Conservation (phyloP, 2,888 invertebrate species). For the Drosophila multiciliata region DNA sequence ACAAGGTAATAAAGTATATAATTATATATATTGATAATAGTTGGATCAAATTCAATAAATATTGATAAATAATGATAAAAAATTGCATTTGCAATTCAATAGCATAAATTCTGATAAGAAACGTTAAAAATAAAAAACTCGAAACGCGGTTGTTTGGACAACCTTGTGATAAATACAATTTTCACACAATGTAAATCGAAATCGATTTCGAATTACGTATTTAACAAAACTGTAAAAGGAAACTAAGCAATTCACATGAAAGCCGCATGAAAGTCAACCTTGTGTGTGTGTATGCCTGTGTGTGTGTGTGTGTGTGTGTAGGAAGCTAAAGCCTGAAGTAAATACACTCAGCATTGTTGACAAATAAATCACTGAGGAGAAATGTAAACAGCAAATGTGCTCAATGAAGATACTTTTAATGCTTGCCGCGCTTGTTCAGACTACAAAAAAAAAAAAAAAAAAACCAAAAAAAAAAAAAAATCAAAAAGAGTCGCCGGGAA, state of each 20-base stretch:
- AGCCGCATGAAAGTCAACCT: slow-evolving; percentile 68
- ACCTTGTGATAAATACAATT: slow-evolving; percentile 53
- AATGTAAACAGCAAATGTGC: slow-evolving; percentile 59
- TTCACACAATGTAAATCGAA: slow-evolving; percentile 46
- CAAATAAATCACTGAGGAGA: slow-evolving; percentile 42
- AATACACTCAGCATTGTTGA: slow-evolving; percentile 28
- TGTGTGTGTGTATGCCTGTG: slow-evolving; percentile 26
- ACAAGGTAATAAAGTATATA: not conserved
- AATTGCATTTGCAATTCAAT: slow-evolving; percentile 24
- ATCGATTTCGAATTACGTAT: slow-evolving; percentile 64
- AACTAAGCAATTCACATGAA: slow-evolving; percentile 49
- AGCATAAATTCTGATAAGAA: slow-evolving; percentile 53
- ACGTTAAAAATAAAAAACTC: slow-evolving; percentile 39
- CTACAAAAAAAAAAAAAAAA: slow-evolving; percentile 7
- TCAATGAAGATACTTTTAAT: slow-evolving; percentile 58
- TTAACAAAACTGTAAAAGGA: slow-evolving; percentile 61
- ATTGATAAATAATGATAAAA: slow-evolving; percentile 13
- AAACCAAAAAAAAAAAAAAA: slow-evolving; percentile 2
- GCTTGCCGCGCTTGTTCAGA: slow-evolving; percentile 40
- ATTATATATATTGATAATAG: not conserved
- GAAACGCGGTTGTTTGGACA: slow-evolving; percentile 13
- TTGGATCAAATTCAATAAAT: not conserved
- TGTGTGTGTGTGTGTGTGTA: slow-evolving; percentile 25
- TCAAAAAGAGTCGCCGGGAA: slow-evolving; percentile 9
- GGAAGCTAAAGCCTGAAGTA: slow-evolving; percentile 45